These are phyloP conservation scores for Bradypodion ventrale DNA, from an alignment of 2,797 vertebrate species.

Conservation along the genomic window DNA sequence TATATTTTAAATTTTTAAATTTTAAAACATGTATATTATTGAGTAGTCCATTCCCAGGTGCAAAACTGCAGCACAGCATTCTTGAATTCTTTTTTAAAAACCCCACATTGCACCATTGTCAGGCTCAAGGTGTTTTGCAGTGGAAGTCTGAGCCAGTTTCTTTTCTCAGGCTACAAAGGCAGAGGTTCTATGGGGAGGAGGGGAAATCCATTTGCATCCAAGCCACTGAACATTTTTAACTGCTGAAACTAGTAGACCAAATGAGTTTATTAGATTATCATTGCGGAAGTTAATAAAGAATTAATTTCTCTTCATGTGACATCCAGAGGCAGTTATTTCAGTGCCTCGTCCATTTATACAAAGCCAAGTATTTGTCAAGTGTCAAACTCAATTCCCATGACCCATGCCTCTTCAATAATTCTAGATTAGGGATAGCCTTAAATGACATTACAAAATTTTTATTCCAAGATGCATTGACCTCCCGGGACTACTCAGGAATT, in stretches of 20 bases:
- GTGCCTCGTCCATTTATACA: conserved; percentile 93
- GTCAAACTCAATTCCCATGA: conserved; percentile 88
- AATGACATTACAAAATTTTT: conserved; percentile 99
- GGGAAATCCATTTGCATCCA: conserved; percentile 75
- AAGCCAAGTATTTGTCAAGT: conserved; percentile 97
- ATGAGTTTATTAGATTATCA: conserved; percentile 91
- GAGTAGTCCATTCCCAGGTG: neutral
- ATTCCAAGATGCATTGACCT: conserved; percentile 89
- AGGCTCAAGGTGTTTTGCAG: neutral
- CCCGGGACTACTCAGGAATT: conserved; percentile 86
- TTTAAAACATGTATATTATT: neutral
- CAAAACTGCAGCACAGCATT: neutral
- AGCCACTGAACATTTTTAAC: conserved; percentile 73
- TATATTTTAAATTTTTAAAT: neutral
- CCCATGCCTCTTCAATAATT: conserved; percentile 89
- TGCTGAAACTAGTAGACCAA: conserved; percentile 78
- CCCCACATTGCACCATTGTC: neutral
- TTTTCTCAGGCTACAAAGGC: conserved; percentile 50
- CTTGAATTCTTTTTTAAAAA: neutral
- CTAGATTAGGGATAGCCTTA: conserved; percentile 88
- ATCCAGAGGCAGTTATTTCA: conserved; percentile 82
- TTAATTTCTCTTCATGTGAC: conserved; percentile 92
- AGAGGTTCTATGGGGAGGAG: conserved; percentile 46
- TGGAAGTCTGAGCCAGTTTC: conserved; percentile 53
- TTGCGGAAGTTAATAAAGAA: conserved; percentile 94